Evolutionary conservation across 2,888 invertebrate genomes (phyloP), one percentile per base, ranked within the genome.

Genomic region (Oligia latruncula): DNA sequence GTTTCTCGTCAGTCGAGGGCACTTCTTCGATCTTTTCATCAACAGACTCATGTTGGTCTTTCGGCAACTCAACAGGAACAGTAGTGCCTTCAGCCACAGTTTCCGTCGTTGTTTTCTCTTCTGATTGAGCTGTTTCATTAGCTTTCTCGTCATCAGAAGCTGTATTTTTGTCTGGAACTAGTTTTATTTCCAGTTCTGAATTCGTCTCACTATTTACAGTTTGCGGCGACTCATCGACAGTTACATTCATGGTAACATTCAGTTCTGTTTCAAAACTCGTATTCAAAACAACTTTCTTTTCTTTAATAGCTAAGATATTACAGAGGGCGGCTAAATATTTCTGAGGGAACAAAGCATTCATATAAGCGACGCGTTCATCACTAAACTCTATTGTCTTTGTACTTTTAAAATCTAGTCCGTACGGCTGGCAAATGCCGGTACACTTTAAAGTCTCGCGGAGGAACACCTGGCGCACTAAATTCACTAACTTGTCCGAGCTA

Each of bases 311-410:
- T 80, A 98, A 93, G 60, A 98, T 97, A 94, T 98, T 98, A 94
- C 98, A 99, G 86, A 98, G 95, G 43, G 98, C 98, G 40, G 98
- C 98, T 87, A 98, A 95, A 93, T 98, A 98, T 90, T 98, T 98
- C 52, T 97, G 95, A 20, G 98, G 97, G 88, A 98, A 97, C 87
- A 98, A 96, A 88, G 97, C 97, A 64, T 97, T 97, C 84, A 98
- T 96, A 90, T 98, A 97, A 85, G 97, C 97, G 83, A 96, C 96
- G 72, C 97, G 95, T 86, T 96, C 95, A 74, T 95, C 94, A 92
- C 95, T 94, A 90, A 96, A 97, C 89, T 96, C 96, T 90, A 96
- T 95, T 87, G 95, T 96, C 90, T 96, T 97, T 96, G 95, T 97
- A 96, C 95, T 96, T 95, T 97, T 97, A 92, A 97, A 97, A 93